Evolutionary conservation across 2,113 vertebrate genomes (phyloP).

Genomic region (Menura novaehollandiae): DNA sequence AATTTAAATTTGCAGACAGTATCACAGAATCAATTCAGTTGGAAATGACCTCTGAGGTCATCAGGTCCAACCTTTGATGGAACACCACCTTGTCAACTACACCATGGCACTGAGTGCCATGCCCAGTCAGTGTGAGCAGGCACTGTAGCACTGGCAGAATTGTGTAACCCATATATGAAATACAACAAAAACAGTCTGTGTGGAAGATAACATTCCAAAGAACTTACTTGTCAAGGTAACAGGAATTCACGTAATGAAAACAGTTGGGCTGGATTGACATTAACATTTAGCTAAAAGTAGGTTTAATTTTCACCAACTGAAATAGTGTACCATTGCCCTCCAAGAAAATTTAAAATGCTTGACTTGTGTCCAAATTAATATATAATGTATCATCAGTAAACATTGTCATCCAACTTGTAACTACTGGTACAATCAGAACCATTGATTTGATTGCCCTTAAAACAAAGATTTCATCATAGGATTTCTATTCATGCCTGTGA

Average conservation of each 20-base stretch:
- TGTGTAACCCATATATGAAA: not conserved
- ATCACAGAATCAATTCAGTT: not conserved
- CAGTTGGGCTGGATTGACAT: not conserved
- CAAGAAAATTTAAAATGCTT: not conserved
- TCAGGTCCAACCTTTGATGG: not conserved
- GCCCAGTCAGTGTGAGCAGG: accelerated
- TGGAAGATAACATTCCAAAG: not conserved
- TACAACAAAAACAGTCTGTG: not conserved
- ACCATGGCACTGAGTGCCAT: too few species aligned
- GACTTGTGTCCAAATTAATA: not conserved
- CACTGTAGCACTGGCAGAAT: not conserved
- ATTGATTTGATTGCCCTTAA: not conserved
- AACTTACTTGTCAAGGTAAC: not conserved
- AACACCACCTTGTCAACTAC: not conserved
- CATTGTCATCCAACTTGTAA: not conserved
- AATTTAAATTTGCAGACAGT: not conserved
- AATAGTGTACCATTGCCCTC: not conserved
- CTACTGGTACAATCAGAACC: not conserved
- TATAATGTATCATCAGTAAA: not conserved
- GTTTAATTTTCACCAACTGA: not conserved
- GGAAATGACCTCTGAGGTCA: not conserved
- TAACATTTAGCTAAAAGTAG: not conserved
- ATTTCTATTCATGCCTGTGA: not conserved
- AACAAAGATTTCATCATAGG: not conserved
- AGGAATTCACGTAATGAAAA: not conserved